phyloP scores from a whole-genome alignment of 1,140 invertebrate genomes.

The Plutomurus gul region DNA sequence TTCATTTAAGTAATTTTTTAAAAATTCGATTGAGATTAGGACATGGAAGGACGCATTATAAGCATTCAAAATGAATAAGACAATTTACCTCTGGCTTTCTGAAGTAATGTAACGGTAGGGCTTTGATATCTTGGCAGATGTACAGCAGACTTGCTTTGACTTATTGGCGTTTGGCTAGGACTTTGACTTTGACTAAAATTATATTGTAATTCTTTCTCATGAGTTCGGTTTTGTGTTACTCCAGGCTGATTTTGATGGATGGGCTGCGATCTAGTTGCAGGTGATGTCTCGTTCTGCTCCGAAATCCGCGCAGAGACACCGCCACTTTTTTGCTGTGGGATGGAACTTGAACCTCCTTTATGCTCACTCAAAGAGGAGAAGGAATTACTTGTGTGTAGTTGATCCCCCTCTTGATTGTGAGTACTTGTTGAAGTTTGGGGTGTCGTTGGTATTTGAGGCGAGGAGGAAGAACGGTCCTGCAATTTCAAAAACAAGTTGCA shows the following conservation, averaged over 20 bases:
- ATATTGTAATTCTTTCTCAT: constrained; percentile 15
- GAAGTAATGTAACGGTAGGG: constrained; percentile 82
- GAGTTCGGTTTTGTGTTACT: neutral
- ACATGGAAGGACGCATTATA: constrained; percentile 12
- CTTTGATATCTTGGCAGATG: constrained; percentile 78
- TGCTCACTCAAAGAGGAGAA: constrained; percentile 6
- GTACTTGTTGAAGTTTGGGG: neutral
- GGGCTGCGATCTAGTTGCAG: neutral
- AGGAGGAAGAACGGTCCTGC: constrained; percentile 25
- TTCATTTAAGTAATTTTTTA: constrained; percentile 14
- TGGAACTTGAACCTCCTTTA: neutral
- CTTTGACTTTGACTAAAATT: constrained; percentile 19
- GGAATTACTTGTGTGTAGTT: constrained; percentile 1
- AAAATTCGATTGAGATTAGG: neutral
- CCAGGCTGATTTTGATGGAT: constrained; percentile 33
- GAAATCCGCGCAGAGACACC: neutral
- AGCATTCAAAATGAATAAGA: neutral
- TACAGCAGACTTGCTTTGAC: constrained; percentile 26
- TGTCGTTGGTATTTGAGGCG: constrained; percentile 11
- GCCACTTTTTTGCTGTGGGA: neutral
- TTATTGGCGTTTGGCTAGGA: constrained; percentile 18
- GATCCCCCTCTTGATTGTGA: neutral
- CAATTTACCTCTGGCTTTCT: constrained; percentile 81
- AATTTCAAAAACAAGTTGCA: neutral
- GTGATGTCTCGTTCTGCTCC: neutral